A percentile compares a stretch with the other conserved stretches of the same genome.
Evolutionary conservation across 1,140 invertebrate species (phyloP).

Genomic region (Danaus melanippus): DNA sequence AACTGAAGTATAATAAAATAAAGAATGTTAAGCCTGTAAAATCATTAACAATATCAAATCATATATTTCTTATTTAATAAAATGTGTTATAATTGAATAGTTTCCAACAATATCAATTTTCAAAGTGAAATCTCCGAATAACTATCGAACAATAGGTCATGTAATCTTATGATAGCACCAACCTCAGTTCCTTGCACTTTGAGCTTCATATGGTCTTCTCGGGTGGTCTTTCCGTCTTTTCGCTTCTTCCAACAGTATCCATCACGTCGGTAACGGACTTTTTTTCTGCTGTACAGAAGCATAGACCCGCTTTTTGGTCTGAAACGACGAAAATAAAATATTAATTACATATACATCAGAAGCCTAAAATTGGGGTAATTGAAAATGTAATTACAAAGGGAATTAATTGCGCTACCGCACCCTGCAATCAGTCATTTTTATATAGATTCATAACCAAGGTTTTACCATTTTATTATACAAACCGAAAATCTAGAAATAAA

Average conservation of each 20-base stretch:
- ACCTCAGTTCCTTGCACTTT: conserved; percentile 98
- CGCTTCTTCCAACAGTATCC: conserved; percentile 99
- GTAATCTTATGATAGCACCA: conserved; percentile 30
- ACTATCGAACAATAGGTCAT: no score
- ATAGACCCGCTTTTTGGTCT: conserved; percentile 97
- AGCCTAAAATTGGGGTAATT: background rate
- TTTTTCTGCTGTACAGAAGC: conserved; percentile 96
- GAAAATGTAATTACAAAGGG: conserved; percentile 1
- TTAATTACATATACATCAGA: background rate
- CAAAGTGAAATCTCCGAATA: no score
- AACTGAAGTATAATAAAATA: no score
- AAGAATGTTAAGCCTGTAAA: no score
- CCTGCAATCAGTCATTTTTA: no score
- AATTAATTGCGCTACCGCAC: background rate
- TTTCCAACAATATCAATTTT: no score
- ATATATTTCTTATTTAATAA: no score
- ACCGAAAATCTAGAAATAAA: background rate
- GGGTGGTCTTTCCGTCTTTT: conserved; percentile 97
- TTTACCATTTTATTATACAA: conserved; percentile 5
- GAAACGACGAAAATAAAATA: conserved; percentile 38
- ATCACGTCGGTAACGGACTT: conserved; percentile 95
- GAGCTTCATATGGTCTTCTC: conserved; percentile 99
- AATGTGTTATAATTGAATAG: no score
- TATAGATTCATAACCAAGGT: background rate
- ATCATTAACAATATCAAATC: no score